phyloP scores from a whole-genome alignment of 2,113 vertebrate genomes.

The Sceloporus undulatus region DNA sequence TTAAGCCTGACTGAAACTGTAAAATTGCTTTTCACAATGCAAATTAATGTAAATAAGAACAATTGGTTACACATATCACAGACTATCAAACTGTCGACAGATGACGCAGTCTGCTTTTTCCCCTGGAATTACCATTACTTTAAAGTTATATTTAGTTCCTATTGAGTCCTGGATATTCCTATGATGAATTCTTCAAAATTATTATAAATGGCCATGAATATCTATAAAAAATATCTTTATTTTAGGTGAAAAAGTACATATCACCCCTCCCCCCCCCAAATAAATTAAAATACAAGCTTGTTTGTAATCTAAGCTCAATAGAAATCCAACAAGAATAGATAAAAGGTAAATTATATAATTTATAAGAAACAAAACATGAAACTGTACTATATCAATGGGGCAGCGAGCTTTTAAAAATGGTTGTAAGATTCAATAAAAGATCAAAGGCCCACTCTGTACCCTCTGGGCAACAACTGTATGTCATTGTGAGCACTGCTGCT shows the following conservation, averaged over 20 bases:
- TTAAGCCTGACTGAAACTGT: conserved; percentile 85
- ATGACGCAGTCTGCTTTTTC: conserved; percentile 69
- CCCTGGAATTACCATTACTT: conserved; percentile 75
- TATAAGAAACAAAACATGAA: conserved; percentile 6
- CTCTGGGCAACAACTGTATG: background rate
- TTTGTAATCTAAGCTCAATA: conserved; percentile 25
- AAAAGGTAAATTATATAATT: background rate
- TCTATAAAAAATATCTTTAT: conserved; percentile 45
- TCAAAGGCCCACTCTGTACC: background rate
- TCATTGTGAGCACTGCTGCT: fast-evolving
- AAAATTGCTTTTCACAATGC: conserved; percentile 88
- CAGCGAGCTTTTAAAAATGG: conserved; percentile 12
- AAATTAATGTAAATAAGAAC: conserved; percentile 90
- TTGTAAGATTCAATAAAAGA: background rate
- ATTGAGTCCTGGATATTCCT: conserved; percentile 63
- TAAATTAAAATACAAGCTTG: conserved; percentile 46
- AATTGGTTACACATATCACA: conserved; percentile 87
- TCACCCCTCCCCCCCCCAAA: conserved; percentile 20
- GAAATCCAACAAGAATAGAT: conserved; percentile 17
- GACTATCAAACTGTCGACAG: conserved; percentile 79
- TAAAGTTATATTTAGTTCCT: conserved; percentile 75
- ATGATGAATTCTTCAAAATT: conserved; percentile 54
- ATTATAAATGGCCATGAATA: conserved; percentile 31
- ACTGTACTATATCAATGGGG: background rate
- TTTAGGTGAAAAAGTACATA: conserved; percentile 64